A percentile compares a stretch with the other conserved stretches of the same genome.
Conservation (phyloP, 2,797 vertebrate species). For the Myripristis murdjan region DNA sequence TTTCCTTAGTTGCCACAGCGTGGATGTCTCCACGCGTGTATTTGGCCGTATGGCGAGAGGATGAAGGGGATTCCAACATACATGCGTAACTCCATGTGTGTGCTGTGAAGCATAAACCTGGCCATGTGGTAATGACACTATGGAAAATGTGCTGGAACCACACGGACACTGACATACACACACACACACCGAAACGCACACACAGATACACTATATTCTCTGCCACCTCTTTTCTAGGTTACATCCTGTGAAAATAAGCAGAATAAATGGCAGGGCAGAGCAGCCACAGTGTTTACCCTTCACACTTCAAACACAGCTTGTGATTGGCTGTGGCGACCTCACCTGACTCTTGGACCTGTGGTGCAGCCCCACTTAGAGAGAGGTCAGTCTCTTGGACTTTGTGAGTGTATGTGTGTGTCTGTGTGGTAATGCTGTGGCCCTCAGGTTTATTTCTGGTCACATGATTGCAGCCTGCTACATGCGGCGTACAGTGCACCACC, state of each 20-base stretch:
- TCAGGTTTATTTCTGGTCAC: conserved; percentile 46
- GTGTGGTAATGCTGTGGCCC: conserved; percentile 31
- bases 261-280: conserved; percentile 90
- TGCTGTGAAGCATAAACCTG: conserved; percentile 77
- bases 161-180: conserved; percentile 45
- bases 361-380: conserved; percentile 83
- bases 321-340: conserved; percentile 95
- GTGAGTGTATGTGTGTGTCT: conserved; percentile 36
- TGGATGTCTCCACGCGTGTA: conserved; percentile 63
- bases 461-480: conserved; percentile 36
- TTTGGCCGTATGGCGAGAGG: conserved; percentile 68
- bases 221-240: conserved; percentile 87
- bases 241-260: conserved; percentile 93
- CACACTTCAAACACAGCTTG: conserved; percentile 91
- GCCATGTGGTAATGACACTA: conserved; percentile 83
- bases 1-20: conserved; percentile 72
- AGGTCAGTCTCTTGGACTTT: conserved; percentile 67
- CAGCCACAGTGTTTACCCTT: conserved; percentile 92
- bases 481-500: not conserved
- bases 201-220: conserved; percentile 82
- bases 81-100: conserved; percentile 82
- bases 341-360: conserved; percentile 86
- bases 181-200: conserved; percentile 76
- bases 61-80: conserved; percentile 82
- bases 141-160: conserved; percentile 77